These are phyloP conservation scores for Lutjanus argentimaculatus DNA, from an alignment of 2,797 vertebrate genomes.

Conservation along the genomic window DNA sequence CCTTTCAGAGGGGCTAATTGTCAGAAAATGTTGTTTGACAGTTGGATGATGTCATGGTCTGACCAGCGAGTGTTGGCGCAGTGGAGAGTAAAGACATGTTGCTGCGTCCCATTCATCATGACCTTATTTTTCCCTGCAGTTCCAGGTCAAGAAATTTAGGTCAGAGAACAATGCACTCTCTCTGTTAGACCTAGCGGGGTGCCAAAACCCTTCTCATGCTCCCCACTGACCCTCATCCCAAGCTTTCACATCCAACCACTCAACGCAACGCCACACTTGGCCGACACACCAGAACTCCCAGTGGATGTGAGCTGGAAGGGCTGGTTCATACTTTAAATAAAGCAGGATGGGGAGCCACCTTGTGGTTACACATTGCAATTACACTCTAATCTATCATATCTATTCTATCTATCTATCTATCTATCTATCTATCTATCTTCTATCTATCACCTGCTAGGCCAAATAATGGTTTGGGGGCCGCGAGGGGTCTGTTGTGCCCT, in stretches of 20 bases:
- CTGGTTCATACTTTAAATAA: not conserved
- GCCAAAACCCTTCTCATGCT: slow-evolving; percentile 65
- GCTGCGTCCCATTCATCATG: slow-evolving; percentile 56
- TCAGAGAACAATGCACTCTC: slow-evolving; percentile 81
- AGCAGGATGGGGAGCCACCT: slow-evolving; percentile 8
- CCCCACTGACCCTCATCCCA: slow-evolving; percentile 63
- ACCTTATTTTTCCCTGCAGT: slow-evolving; percentile 65
- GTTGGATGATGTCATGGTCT: slow-evolving; percentile 72
- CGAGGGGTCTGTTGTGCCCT: no score
- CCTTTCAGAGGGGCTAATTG: slow-evolving; percentile 41
- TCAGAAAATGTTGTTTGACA: slow-evolving; percentile 59
- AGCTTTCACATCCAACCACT: slow-evolving; percentile 52
- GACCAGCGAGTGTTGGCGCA: slow-evolving; percentile 46
- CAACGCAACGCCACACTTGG: slow-evolving; percentile 23
- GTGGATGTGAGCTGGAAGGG: not conserved
- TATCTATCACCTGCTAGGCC: no score
- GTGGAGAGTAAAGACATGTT: slow-evolving; percentile 71
- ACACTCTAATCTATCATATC: no score
- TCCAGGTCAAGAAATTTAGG: slow-evolving; percentile 82
- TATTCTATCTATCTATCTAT: not conserved
- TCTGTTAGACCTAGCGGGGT: slow-evolving; percentile 73
- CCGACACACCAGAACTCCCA: slow-evolving; percentile 13
- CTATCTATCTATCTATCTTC: not conserved
- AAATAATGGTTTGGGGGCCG: no score
- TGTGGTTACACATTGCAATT: slow-evolving; percentile 41